Evolutionary conservation across 2,797 vertebrate genomes (phyloP).

Genomic region (Sebastes minor): DNA sequence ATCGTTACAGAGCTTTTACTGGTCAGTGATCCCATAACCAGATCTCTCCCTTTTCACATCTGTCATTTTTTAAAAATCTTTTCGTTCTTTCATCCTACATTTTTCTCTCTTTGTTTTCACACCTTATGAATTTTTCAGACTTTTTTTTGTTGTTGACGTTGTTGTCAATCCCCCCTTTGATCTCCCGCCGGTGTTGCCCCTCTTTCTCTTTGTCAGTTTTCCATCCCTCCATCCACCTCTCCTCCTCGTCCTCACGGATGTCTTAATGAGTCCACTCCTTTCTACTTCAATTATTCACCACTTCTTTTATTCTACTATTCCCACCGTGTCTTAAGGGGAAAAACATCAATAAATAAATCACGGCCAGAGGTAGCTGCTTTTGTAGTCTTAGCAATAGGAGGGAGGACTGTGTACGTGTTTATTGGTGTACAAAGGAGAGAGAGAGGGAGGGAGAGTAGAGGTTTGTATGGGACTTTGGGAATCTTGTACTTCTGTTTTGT

Average conservation of each 20-base stretch:
- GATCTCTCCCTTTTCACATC: constrained; percentile 1
- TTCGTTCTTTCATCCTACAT: background rate
- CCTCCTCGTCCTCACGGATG: constrained; percentile 36
- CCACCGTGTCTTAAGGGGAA: constrained; percentile 78
- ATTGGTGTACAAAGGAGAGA: constrained; percentile 5
- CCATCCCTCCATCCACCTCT: constrained; percentile 46
- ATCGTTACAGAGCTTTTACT: constrained; percentile 53
- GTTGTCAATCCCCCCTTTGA: constrained; percentile 35
- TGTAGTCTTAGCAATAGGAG: constrained; percentile 38
- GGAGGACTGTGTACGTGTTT: constrained; percentile 20
- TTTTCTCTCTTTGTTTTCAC: constrained; percentile 7
- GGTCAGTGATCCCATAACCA: constrained; percentile 28
- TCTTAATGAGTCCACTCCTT: constrained; percentile 79
- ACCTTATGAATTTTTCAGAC: constrained; percentile 60
- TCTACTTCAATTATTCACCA: constrained; percentile 81
- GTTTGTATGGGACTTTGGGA: constrained; percentile 20
- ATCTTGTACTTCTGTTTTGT: constrained; percentile 30
- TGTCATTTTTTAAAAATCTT: background rate
- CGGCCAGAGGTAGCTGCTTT: constrained; percentile 52
- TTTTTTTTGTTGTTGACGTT: constrained; percentile 52
- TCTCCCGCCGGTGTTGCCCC: constrained; percentile 51
- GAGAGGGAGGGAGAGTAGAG: background rate
- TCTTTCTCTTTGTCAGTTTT: constrained; percentile 50
- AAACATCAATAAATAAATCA: constrained; percentile 85
- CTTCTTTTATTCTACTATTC: constrained; percentile 73